phyloP scores from a whole-genome alignment of 2,113 vertebrate genomes.

The Crotophaga sulcirostris region DNA sequence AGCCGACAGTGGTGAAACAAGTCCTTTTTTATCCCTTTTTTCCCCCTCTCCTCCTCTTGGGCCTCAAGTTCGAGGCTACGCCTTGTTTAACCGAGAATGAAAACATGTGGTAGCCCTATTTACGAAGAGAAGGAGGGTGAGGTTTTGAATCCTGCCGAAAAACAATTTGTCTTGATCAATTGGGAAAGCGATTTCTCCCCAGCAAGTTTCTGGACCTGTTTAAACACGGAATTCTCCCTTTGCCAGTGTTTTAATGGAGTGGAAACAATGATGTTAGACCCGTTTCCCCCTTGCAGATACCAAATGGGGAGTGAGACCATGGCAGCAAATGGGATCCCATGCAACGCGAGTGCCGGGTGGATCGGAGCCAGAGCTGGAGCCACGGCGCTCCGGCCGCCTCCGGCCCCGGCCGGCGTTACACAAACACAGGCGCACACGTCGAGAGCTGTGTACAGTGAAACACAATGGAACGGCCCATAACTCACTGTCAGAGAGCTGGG shows the following conservation, averaged over 20 bases:
- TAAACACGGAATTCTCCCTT: neutral
- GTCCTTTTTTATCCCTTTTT: no score
- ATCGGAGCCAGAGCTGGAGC: neutral
- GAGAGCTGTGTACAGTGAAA: neutral
- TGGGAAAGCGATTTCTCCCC: neutral
- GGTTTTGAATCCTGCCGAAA: neutral
- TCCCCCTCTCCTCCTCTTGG: neutral
- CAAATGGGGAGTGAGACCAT: neutral
- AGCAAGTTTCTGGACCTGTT: neutral
- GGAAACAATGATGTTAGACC: neutral
- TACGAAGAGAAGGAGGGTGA: neutral
- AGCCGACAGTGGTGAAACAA: rapidly evolving
- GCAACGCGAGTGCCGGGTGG: neutral
- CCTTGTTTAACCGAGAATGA: neutral
- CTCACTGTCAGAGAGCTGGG: neutral
- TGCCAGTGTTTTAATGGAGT: neutral
- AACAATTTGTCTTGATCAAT: neutral
- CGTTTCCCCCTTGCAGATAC: neutral
- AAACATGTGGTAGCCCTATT: neutral
- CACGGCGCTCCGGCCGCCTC: neutral
- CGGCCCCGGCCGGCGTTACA: neutral
- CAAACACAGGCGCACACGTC: neutral
- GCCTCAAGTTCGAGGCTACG: neutral
- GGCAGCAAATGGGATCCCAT: neutral
- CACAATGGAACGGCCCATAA: neutral